These are phyloP conservation scores for Opisthocomus hoazin DNA, from an alignment of 2,113 vertebrate species.

Conservation along the genomic window DNA sequence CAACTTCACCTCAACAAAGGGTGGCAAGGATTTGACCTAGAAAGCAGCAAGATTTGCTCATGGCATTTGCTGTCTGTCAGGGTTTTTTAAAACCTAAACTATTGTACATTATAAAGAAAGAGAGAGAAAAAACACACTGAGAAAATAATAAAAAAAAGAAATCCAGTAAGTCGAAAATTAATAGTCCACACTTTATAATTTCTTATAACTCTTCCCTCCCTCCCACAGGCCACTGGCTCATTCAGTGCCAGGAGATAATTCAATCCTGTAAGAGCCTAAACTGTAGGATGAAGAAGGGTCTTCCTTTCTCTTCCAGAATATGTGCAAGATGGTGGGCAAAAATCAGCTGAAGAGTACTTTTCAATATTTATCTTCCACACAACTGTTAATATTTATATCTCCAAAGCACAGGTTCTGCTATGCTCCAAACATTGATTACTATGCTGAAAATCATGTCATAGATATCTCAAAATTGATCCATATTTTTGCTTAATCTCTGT, in stretches of 20 bases:
- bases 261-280: not conserved
- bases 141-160: not conserved
- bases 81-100: not conserved
- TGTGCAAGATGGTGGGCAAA: not conserved
- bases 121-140: not conserved
- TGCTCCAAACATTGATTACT: not conserved
- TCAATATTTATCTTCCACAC: not conserved
- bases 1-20: not conserved
- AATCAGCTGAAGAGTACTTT: not conserved
- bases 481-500: not conserved
- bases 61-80: not conserved
- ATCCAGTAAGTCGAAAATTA: not conserved
- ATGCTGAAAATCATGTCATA: not conserved
- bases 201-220: not conserved
- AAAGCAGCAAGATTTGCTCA: not conserved
- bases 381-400: not conserved
- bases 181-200: not conserved
- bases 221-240: not conserved
- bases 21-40: not conserved
- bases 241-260: not conserved
- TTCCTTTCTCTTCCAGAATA: not conserved
- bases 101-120: not conserved
- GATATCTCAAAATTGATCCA: not conserved
- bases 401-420: not conserved
- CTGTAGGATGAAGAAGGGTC: not conserved